Conservation (phyloP, 2,888 invertebrate genomes). For the Aleiodes alternator region DNA sequence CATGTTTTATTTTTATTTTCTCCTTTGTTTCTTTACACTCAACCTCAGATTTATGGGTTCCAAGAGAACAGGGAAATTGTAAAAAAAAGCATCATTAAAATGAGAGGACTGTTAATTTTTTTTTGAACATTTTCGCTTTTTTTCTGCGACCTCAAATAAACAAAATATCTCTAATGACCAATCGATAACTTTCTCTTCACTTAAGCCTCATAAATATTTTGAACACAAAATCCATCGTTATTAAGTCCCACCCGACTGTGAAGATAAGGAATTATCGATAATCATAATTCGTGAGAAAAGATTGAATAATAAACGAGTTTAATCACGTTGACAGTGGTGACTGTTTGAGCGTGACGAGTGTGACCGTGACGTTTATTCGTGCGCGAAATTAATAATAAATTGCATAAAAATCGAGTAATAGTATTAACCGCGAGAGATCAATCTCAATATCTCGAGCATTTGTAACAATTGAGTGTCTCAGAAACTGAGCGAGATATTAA, state of each 20-base stretch:
- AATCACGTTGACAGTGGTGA: slow-evolving; percentile 50
- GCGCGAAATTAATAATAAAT: slow-evolving; percentile 31
- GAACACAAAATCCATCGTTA: not conserved
- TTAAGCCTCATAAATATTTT: not conserved
- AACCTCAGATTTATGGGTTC: slow-evolving; percentile 18
- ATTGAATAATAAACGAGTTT: slow-evolving; percentile 1
- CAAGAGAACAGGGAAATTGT: no score
- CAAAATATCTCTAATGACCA: no score
- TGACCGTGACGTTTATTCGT: slow-evolving; percentile 53
- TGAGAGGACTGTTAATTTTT: no score
- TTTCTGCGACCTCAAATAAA: not conserved
- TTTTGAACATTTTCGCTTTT: not conserved
- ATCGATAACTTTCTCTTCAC: not conserved
- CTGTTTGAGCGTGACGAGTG: slow-evolving; percentile 46
- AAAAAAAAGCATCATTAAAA: no score
- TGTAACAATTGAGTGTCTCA: no score
- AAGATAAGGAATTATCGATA: not conserved
- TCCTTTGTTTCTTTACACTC: not conserved
- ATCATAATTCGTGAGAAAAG: not conserved
- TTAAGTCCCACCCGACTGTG: not conserved
- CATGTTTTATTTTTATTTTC: not conserved
- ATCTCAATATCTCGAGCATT: slow-evolving; percentile 31
- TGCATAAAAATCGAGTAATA: slow-evolving; percentile 10
- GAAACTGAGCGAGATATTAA: no score
- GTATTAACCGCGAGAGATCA: slow-evolving; percentile 27